Base-by-base conservation (phyloP, 2,888 invertebrate species). In the Gymnocheta viridis region DNA sequence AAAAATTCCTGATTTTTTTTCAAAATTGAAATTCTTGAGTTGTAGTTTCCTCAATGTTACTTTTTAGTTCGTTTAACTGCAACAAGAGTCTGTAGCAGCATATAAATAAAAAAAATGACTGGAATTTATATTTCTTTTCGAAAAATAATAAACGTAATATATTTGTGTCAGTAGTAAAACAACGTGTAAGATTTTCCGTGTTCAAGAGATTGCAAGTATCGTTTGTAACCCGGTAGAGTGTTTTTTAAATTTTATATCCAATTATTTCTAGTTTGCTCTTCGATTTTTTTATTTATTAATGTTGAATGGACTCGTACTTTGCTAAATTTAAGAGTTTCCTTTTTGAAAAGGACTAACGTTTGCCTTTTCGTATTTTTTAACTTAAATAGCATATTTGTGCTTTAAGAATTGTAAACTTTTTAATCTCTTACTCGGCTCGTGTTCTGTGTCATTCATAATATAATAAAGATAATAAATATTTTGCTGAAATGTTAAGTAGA, bases 81-180 rank as follows among this genome's bases (percentile, higher is more conserved):
- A 22, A 41, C 24, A 77, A 62, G 62, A 29, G 10, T 35, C 56
- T 44, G 24, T 35, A 41, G 17, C 51, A 24, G 49, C 10, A 44
- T 62, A 62, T 19, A 41, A 56, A 27, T 27, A 41, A 24, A 38
- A 24, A 38, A 29, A 19, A 41, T 22, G 19, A 81, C 12, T 60
- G 38, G 77, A 82, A 77, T 76, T 77, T 77, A 77, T 64, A 69
- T 80, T 80, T 66, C 24, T 60, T 80, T 80, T 80, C 24, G 19
- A 10, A 51, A 67, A 38, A 29, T n/a, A 58, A 66, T 72, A 44
- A 38, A 58, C 41, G 70, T 62, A 35, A 32, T 58, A 41, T 29
- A 69, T 72, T 12, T 56, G 44, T 67, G 66, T 54, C 56, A 56
- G 41, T 56, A 47, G 64, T 22, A 49, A 44, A 58, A n/a, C 17